Evolutionary conservation across 2,113 vertebrate genomes (phyloP).

Genomic region (Dipodomys spectabilis): DNA sequence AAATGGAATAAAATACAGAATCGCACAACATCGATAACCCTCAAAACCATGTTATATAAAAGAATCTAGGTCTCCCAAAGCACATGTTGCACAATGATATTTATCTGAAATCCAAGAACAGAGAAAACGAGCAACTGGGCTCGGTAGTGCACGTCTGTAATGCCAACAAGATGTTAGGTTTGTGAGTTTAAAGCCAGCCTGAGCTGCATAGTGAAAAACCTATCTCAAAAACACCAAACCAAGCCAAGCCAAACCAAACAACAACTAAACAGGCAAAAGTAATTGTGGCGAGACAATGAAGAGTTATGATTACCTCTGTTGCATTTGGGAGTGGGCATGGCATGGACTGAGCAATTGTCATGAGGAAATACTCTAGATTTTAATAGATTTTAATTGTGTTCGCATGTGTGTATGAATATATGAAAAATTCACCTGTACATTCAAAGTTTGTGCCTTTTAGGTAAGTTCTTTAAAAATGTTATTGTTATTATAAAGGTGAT

Average conservation of each 20-base stretch:
- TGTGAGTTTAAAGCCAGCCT: no score
- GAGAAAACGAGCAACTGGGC: neutral
- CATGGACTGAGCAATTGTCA: neutral
- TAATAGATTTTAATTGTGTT: neutral
- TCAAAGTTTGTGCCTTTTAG: constrained; percentile 22
- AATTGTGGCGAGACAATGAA: neutral
- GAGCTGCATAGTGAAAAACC: neutral
- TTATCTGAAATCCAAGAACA: constrained; percentile 42
- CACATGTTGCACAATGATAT: neutral
- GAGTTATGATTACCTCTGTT: neutral
- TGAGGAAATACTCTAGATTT: neutral
- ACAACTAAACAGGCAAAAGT: neutral
- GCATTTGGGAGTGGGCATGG: neutral
- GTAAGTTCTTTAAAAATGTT: no score
- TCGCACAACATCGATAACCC: neutral
- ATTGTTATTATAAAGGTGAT: no score
- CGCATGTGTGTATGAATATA: neutral
- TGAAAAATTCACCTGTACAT: neutral
- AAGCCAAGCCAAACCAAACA: neutral
- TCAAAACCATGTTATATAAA: constrained; percentile 32
- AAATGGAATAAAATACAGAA: constrained; percentile 3
- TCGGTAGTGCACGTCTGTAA: neutral
- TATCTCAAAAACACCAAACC: neutral
- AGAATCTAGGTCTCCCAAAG: neutral
- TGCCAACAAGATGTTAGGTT: neutral